Evolutionary conservation across 2,888 invertebrate genomes (phyloP).

Genomic region (Patella caerulea): DNA sequence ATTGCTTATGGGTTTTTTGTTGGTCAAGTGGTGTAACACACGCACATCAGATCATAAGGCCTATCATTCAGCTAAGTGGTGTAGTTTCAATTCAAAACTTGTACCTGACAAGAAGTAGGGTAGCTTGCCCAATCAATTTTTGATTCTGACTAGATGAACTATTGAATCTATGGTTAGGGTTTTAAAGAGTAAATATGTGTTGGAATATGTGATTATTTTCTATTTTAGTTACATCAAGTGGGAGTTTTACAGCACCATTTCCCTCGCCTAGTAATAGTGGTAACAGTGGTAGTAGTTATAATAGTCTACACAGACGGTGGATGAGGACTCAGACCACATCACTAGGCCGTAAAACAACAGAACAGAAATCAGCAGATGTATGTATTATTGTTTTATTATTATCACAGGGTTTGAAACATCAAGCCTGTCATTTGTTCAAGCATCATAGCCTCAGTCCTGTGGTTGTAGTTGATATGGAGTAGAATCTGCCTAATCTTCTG

Average conservation of each 20-base stretch:
- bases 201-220: background rate
- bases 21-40: background rate
- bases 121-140: background rate
- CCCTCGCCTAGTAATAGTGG: conserved; percentile 62
- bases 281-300: conserved; percentile 73
- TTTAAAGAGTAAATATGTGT: conserved; percentile 4
- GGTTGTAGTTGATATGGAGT: no score
- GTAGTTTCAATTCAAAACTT: no score
- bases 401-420: no score
- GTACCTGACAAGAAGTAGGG: no score
- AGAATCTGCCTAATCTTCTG: no score
- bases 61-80: no score
- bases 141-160: no score
- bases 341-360: conserved; percentile 60
- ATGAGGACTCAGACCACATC: conserved; percentile 75
- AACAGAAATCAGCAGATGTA: background rate
- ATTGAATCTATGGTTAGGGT: no score
- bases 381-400: background rate
- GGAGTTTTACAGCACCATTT: conserved; percentile 62
- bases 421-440: no score
- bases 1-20: background rate
- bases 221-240: conserved; percentile 62
- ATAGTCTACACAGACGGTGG: conserved; percentile 76
- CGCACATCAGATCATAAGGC: no score
- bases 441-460: no score